Conservation (phyloP, 1,140 invertebrate genomes). For the Parapsyche elsis region DNA sequence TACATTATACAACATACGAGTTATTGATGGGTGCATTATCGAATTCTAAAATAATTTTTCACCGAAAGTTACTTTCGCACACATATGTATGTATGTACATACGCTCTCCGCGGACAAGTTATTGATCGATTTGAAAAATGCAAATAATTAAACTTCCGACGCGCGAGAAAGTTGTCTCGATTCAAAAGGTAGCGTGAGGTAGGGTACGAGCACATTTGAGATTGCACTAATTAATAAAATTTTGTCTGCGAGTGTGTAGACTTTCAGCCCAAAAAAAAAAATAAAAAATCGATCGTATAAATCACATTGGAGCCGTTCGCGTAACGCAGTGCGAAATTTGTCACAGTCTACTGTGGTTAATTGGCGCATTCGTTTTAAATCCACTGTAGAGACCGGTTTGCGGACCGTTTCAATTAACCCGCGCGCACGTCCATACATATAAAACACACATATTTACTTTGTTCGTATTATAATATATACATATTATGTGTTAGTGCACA, state of each 20-base stretch:
- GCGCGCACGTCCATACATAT: not conserved
- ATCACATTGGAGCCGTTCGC: not conserved
- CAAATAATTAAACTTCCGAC: constrained; percentile 29
- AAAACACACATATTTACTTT: not conserved
- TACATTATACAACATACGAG: no score
- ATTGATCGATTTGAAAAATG: not conserved
- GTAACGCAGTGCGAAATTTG: constrained; percentile 9
- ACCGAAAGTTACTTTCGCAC: no score
- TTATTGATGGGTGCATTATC: no score
- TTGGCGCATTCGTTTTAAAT: not conserved
- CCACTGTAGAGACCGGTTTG: not conserved
- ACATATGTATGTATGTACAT: no score
- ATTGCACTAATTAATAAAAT: constrained; percentile 17
- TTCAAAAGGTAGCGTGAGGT: not conserved
- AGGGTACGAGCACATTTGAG: not conserved
- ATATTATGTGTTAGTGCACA: constrained; percentile 13
- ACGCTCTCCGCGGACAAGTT: not conserved
- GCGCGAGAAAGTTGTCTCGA: constrained; percentile 24
- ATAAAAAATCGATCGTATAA: constrained; percentile 7
- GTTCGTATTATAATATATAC: not conserved
- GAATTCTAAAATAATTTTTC: no score
- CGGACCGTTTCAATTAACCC: not conserved
- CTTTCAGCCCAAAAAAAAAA: no score
- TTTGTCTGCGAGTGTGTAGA: no score
- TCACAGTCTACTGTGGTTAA: not conserved